Evolutionary conservation across 2,113 vertebrate species (phyloP).

Genomic region (Nettapus auritus): DNA sequence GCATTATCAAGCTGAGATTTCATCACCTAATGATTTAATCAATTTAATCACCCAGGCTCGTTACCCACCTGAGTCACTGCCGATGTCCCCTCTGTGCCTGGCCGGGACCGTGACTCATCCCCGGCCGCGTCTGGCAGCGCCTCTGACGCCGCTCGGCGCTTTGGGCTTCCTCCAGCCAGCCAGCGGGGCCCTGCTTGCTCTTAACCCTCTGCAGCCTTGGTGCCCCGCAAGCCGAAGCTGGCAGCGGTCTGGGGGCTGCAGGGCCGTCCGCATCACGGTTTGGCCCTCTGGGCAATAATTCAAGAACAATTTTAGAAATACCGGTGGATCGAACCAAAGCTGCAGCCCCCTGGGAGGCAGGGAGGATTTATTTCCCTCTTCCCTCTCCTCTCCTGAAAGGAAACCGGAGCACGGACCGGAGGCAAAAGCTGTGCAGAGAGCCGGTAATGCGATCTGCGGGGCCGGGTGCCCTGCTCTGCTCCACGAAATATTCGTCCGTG

Average conservation of each 20-base stretch:
- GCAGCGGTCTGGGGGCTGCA: neutral
- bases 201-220: neutral
- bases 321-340: neutral
- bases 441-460: slow-evolving; percentile 26
- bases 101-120: rapidly evolving
- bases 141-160: neutral
- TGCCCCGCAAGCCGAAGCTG: rapidly evolving
- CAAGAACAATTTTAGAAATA: neutral
- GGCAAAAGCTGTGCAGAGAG: neutral
- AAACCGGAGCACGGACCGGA: neutral
- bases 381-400: neutral
- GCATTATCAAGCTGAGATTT: neutral
- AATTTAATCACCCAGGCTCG: neutral
- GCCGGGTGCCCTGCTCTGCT: neutral
- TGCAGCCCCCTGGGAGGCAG: neutral
- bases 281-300: neutral
- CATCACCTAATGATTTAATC: neutral
- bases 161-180: rapidly evolving
- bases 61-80: neutral
- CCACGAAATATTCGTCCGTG: slow-evolving; percentile 19
- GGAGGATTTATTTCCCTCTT: slow-evolving; percentile 19
- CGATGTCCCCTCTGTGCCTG: rapidly evolving
- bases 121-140: neutral
- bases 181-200: no score
- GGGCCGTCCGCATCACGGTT: neutral